Evolutionary conservation across 1,140 invertebrate species (phyloP).

Genomic region (fruit fly (Drosophila melanogaster)): DNA sequence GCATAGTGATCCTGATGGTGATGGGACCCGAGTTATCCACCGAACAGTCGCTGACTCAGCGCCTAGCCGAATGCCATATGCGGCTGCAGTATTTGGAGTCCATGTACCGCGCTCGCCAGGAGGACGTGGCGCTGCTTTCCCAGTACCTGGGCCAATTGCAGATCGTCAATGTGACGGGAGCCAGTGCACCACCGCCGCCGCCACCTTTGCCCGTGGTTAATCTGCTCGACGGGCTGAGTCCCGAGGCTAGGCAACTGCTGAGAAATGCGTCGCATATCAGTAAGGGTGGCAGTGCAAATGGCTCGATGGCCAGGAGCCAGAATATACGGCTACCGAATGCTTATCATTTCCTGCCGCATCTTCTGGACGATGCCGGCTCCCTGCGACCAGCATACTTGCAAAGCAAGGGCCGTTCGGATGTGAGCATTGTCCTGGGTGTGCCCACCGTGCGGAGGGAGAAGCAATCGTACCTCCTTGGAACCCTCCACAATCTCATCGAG

Average conservation of each 20-base stretch:
- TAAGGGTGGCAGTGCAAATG: slow-evolving; percentile 19
- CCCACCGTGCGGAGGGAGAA: slow-evolving; percentile 96
- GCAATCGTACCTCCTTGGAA: slow-evolving; percentile 94
- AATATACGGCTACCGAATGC: slow-evolving; percentile 90
- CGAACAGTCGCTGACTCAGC: slow-evolving; percentile 88
- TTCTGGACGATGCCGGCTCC: slow-evolving; percentile 91
- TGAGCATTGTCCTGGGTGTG: slow-evolving; percentile 93
- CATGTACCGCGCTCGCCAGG: slow-evolving; percentile 89
- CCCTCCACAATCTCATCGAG: slow-evolving; percentile 94
- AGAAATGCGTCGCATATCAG: slow-evolving; percentile 83
- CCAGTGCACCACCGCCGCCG: slow-evolving; percentile 14
- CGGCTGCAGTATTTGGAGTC: slow-evolving; percentile 90
- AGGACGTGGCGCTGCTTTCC: slow-evolving; percentile 88
- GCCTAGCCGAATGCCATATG: slow-evolving; percentile 89
- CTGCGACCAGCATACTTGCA: slow-evolving; percentile 91
- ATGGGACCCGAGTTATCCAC: slow-evolving; percentile 85
- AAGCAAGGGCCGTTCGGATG: slow-evolving; percentile 90
- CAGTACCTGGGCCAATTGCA: slow-evolving; percentile 86
- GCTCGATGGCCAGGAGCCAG: slow-evolving; percentile 53
- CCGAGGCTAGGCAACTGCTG: slow-evolving; percentile 85
- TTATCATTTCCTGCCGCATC: slow-evolving; percentile 94
- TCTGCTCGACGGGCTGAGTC: slow-evolving; percentile 84
- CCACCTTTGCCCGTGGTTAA: slow-evolving; percentile 48
- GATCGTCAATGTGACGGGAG: slow-evolving; percentile 38
- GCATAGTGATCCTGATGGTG: slow-evolving; percentile 85